Conservation (phyloP, 1,140 invertebrate genomes). For the Ladona fulva region DNA sequence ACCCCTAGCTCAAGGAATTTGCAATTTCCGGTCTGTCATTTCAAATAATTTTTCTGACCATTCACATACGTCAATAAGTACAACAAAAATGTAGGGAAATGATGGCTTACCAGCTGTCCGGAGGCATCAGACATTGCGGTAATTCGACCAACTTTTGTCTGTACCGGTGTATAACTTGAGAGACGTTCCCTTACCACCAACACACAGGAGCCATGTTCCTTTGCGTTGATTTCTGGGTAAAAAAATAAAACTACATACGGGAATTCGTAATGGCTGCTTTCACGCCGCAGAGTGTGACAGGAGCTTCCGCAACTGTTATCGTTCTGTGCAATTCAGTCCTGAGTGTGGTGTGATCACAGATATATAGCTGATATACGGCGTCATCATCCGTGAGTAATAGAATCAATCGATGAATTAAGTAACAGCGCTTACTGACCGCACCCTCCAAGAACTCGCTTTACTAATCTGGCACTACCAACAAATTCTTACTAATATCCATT, state of each 20-base stretch:
- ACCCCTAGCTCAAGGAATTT: background rate
- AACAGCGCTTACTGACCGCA: background rate
- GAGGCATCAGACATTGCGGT: background rate
- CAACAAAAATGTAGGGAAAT: too few species aligned
- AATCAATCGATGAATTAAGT: background rate
- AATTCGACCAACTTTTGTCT: background rate
- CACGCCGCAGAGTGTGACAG: constrained; percentile 1
- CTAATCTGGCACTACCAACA: background rate
- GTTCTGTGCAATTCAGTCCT: background rate
- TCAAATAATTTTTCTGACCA: background rate
- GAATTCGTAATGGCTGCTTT: constrained; percentile 1
- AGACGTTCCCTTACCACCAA: background rate
- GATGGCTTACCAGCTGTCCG: background rate
- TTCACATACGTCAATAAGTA: too few species aligned
- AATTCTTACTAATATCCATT: background rate
- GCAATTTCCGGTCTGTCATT: background rate
- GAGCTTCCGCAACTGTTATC: constrained; percentile 3
- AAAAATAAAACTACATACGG: background rate
- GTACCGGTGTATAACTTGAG: background rate
- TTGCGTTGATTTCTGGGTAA: background rate
- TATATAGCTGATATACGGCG: background rate
- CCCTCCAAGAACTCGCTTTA: background rate
- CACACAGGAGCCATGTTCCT: background rate
- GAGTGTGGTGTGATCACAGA: background rate
- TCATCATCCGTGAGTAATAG: background rate